phyloP scores from a whole-genome alignment of 2,113 vertebrate species.

The Tringa solitaria region DNA sequence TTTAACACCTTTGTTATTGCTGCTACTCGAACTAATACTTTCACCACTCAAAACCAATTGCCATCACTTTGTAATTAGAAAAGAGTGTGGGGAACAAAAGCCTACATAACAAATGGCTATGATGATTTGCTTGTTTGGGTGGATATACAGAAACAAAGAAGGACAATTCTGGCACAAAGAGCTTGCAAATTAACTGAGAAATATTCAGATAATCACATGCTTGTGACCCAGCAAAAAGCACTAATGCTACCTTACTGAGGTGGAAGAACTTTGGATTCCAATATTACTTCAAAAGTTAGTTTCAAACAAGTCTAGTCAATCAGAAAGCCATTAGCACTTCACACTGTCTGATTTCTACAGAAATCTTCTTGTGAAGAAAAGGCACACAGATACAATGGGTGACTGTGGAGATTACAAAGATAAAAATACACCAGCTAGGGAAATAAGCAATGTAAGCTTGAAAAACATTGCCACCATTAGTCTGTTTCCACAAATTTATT shows the following conservation, averaged over 20 bases:
- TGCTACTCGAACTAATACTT: constrained; percentile 3
- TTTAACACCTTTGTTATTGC: constrained; percentile 20
- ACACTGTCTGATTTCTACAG: background rate
- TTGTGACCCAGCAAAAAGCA: background rate
- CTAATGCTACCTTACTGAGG: background rate
- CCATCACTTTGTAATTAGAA: background rate
- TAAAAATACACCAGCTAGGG: background rate
- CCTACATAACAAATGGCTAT: background rate
- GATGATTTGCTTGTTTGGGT: background rate
- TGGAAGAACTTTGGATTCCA: background rate
- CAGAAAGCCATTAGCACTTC: background rate
- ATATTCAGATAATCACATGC: background rate
- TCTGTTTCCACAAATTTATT: background rate
- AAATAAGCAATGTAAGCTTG: background rate
- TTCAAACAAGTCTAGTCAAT: background rate
- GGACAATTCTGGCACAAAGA: background rate
- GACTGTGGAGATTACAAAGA: background rate
- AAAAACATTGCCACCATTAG: background rate
- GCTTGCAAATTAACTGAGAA: background rate
- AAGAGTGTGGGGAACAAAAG: background rate
- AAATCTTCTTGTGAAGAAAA: background rate
- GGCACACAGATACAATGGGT: background rate
- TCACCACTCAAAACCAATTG: background rate
- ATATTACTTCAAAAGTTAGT: background rate
- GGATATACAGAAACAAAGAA: background rate